Evolutionary conservation across 2,797 vertebrate species (phyloP).

Genomic region (Vireo griseus): DNA sequence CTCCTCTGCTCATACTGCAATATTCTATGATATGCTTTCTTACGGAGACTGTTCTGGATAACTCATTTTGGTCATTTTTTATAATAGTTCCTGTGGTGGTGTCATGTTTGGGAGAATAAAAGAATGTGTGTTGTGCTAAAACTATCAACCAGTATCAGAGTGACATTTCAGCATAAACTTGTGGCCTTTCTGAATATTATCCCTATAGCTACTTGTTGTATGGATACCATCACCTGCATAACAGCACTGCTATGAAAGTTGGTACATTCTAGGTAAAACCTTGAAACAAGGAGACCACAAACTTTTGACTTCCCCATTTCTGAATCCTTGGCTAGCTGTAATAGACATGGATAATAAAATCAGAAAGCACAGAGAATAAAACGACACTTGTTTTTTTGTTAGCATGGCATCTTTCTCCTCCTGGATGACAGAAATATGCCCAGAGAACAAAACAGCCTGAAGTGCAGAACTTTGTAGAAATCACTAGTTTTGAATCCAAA

Average conservation of each 20-base stretch:
- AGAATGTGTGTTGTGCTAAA: background rate
- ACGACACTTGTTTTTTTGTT: background rate
- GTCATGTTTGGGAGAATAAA: background rate
- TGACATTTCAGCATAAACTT: background rate
- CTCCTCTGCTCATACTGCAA: background rate
- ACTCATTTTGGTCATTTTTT: background rate
- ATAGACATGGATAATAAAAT: background rate
- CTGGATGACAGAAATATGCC: background rate
- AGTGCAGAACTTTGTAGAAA: background rate
- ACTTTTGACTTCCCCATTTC: background rate
- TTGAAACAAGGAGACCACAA: background rate
- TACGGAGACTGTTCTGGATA: background rate
- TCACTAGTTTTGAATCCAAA: background rate
- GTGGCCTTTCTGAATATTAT: background rate
- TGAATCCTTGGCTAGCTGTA: background rate
- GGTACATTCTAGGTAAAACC: background rate
- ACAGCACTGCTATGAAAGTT: background rate
- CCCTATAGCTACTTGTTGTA: background rate
- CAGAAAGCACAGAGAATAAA: background rate
- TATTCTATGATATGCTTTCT: background rate
- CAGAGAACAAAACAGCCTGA: background rate
- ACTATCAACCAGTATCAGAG: background rate
- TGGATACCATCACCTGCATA: background rate
- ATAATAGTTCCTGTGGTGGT: background rate
- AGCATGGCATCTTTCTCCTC: background rate